Conservation (phyloP, 2,888 invertebrate species). For the Melanophora roralis region DNA sequence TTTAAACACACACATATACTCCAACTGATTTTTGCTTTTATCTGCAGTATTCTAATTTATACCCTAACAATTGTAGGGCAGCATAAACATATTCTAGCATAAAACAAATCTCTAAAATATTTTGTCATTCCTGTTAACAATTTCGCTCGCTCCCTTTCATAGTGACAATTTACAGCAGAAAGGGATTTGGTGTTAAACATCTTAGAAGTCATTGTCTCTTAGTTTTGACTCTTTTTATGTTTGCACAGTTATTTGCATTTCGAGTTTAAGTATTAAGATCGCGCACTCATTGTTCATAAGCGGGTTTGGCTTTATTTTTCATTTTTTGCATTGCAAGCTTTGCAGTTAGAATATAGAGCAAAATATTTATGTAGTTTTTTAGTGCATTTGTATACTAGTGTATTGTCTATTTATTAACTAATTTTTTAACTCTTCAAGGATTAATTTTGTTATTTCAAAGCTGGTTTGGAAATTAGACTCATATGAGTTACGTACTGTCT, state of each 20-base stretch:
- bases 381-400: slow-evolving; percentile 23
- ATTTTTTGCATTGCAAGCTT: too few species aligned
- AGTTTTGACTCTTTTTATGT: slow-evolving; percentile 18
- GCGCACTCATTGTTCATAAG: too few species aligned
- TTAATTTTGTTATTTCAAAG: too few species aligned
- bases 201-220: slow-evolving; percentile 48
- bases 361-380: slow-evolving; percentile 10
- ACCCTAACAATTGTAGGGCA: slow-evolving; percentile 15
- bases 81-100: slow-evolving; percentile 16
- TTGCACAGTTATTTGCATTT: slow-evolving; percentile 15
- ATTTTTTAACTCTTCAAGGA: too few species aligned
- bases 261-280: slow-evolving; percentile 45
- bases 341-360: slow-evolving; percentile 12
- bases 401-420: too few species aligned
- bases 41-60: not conserved
- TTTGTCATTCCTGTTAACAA: not conserved
- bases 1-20: slow-evolving; percentile 35
- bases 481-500: too few species aligned
- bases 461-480: too few species aligned
- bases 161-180: not conserved
- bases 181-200: slow-evolving; percentile 30
- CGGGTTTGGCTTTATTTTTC: slow-evolving; percentile 38
- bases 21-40: slow-evolving; percentile 37
- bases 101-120: not conserved
- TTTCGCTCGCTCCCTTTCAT: not conserved